Percentiles rank a stretch among this genome's conserved stretches.
Conservation (phyloP, 2,888 invertebrate species). For the Scaptomyza parva region DNA sequence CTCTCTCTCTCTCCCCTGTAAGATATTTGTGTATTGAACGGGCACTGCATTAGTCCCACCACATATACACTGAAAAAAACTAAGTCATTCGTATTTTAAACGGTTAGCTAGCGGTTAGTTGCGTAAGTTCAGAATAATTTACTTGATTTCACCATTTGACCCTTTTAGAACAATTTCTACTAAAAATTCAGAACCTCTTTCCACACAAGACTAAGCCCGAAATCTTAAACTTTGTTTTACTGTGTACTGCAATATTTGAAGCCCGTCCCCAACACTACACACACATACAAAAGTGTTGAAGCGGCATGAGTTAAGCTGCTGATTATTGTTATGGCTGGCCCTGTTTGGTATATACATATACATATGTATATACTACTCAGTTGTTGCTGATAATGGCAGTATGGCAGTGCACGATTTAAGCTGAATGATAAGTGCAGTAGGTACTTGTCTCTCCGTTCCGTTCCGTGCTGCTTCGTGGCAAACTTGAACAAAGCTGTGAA, state of each 20-base stretch:
- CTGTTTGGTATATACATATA: constrained; percentile 7
- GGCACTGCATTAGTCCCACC: constrained; percentile 33
- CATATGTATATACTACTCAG: background rate
- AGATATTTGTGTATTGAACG: constrained; percentile 21
- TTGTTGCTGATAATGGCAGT: constrained; percentile 55
- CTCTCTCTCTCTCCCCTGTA: background rate
- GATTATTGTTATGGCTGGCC: constrained; percentile 25
- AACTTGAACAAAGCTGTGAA: constrained; percentile 49
- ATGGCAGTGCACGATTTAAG: constrained; percentile 44
- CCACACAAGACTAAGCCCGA: no score
- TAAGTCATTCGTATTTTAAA: no score
- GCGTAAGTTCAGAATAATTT: no score
- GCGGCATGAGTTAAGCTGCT: constrained; percentile 36
- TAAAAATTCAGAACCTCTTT: no score
- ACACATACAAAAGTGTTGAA: constrained; percentile 21
- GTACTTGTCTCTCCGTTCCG: constrained; percentile 10
- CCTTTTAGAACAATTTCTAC: no score
- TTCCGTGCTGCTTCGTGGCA: constrained; percentile 2
- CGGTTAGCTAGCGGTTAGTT: no score
- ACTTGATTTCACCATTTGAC: no score
- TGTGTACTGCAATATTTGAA: no score
- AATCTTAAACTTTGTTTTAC: no score
- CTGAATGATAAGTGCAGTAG: constrained; percentile 43
- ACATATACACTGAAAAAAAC: constrained; percentile 2
- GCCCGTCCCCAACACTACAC: no score